Evolutionary conservation across 2,113 vertebrate genomes (phyloP), one percentile per base, ranked within the genome.

Genomic region (Condylura cristata): DNA sequence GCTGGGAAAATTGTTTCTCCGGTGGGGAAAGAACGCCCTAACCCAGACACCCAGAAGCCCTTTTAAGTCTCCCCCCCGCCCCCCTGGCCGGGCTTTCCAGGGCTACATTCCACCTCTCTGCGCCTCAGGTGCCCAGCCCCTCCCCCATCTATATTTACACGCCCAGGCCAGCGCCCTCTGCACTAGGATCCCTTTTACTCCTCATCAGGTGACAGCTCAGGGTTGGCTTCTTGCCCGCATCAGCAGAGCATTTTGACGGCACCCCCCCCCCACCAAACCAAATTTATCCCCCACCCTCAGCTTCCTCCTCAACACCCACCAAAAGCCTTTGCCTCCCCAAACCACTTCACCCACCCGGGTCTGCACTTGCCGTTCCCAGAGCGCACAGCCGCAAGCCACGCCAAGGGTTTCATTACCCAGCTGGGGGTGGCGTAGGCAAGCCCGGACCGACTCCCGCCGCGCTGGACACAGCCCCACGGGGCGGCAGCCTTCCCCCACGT

Each of bases 311-410:
- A 60, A 44, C 65, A 39, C 83, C 51, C 70, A 79, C 13, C 20
- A 28, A 51, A 46, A 70, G 60, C 32, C 85, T n/a, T 89, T 53
- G 75, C 58, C 48, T 61, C 26, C 71, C 68, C 26, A 26, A 58
- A 71, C 16, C 95, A 95, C 86, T 94, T 95, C 88, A 65, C 94
- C 96, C 93, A 58, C 86, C 84, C 90, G 66, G 58, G 78, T 85
- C 89, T 90, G 80, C 79, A 70, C 96, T 90, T 34, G 86, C 74
- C 13, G 58, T 89, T 91, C 86, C 70, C 83, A 37, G 13, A 18
- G 91, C 74, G 83, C 83, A 51, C 71, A 86, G 81, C 90, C 58
- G 9, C 95, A 74, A 95, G 86, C 82, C 78, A 74, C 95, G 86
- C 63, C 58, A 6, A 32, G 86, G 92, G 75, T 65, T 90, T 89